A percentile compares a stretch with the other conserved stretches of the same genome.
Conservation (phyloP, 2,888 invertebrate species). For the Helicoverpa assulta region DNA sequence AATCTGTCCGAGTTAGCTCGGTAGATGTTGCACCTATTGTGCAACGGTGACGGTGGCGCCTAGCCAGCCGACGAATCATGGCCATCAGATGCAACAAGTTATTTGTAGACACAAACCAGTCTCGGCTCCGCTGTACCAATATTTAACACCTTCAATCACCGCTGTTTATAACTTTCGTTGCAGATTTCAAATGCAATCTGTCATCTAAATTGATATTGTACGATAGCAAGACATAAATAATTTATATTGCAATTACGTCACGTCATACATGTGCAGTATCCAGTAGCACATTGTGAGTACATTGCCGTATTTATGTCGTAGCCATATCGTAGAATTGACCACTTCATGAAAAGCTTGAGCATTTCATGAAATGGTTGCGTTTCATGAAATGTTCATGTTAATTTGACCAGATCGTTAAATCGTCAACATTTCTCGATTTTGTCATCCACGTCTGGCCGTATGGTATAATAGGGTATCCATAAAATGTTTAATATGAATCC, state of each 20-base stretch:
- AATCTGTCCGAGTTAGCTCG: slow-evolving; percentile 41
- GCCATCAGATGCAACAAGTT: slow-evolving; percentile 73
- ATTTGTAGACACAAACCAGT: slow-evolving; percentile 70
- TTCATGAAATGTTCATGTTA: no score
- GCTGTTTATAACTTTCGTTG: slow-evolving; percentile 10
- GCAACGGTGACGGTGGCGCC: slow-evolving; percentile 76
- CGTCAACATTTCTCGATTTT: no score
- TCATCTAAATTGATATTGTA: neutral
- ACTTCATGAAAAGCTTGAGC: no score
- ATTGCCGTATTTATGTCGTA: slow-evolving; percentile 53
- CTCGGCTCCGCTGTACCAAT: slow-evolving; percentile 47
- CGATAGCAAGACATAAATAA: slow-evolving; percentile 2
- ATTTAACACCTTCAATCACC: slow-evolving; percentile 38
- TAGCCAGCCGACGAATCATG: slow-evolving; percentile 73
- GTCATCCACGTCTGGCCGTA: no score
- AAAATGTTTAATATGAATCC: no score
- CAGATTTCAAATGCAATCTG: slow-evolving; percentile 4
- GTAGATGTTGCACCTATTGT: slow-evolving; percentile 63
- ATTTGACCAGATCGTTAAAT: no score
- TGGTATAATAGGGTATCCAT: no score
- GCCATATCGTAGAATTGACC: no score
- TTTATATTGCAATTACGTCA: slow-evolving; percentile 20
- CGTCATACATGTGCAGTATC: neutral
- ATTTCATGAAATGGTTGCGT: no score
- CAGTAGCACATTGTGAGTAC: slow-evolving; percentile 28